Base-by-base conservation (phyloP, 1,140 invertebrate species). In the Telenomus remus region DNA sequence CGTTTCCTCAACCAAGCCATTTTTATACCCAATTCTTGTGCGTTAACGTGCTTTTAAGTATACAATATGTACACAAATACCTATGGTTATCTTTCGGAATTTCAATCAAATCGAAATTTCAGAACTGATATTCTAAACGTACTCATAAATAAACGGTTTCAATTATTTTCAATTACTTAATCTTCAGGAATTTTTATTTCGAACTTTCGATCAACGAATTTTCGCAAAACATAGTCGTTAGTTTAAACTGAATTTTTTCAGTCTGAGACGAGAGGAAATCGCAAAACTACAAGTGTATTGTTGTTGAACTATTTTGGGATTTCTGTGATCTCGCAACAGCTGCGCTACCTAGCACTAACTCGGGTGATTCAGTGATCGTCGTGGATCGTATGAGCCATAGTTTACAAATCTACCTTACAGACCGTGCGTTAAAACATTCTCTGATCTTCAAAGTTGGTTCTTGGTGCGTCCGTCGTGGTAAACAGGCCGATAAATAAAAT, bases 271-370 rank as follows among this genome's bases (percentile, higher is more conserved):
- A 1, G 46, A n/a, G n/a, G n/a, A n/a, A n/a, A n/a, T n/a, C 56
- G 47, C 57, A 46, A 16, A 53, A 44, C 57, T 13, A 44, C 47
- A 19, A 51, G 15, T 35, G 76, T 71, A 74, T 78, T 79, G 69
- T 79, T 79, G 66, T 75, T 72, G 60, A 78, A 85, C 84, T 87
- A 87, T 87, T 87, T 87, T 78, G 69, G 85, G 84, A 81, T 66
- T 80, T 47, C 80, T 85, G 85, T 84, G 83, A 85, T 86, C 81
- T 84, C 78, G 74, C 79, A 84, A 82, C 85, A 86, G 85, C 85
- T 86, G 85, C 78, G 78, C 85, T 80, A 86, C 85, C 84, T 85
- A 86, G 87, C 84, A 85, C 81, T 80, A 84, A 84, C 85, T 27
- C 19, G 19, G 83, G 85, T 86, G 85, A 86, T 86, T 87, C 84